Conservation (phyloP, 2,113 vertebrate genomes). For the Pygathrix nemaeus region DNA sequence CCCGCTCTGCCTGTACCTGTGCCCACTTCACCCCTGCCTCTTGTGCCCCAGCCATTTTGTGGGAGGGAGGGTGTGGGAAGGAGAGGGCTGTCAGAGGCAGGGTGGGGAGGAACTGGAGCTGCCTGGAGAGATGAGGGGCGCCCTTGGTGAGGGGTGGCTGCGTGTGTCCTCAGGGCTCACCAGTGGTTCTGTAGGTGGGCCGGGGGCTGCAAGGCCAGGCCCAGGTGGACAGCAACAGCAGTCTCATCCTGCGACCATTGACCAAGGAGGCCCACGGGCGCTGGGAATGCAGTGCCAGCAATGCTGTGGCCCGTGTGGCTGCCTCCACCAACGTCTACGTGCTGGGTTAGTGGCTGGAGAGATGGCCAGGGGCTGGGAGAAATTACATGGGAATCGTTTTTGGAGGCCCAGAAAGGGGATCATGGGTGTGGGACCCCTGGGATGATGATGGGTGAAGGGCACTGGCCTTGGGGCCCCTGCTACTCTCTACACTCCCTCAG, state of each 20-base stretch:
- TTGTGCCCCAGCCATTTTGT: not conserved
- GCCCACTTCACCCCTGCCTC: not conserved
- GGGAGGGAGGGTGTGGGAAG: not conserved
- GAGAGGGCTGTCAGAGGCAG: not conserved
- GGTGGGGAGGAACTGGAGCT: not conserved
- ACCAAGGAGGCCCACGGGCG: conserved; percentile 93
- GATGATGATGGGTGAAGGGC: not conserved
- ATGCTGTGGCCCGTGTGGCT: conserved; percentile 90
- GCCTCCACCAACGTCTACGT: conserved; percentile 89
- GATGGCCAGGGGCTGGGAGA: not conserved
- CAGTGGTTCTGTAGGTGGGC: conserved; percentile 85
- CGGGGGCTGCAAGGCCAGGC: conserved; percentile 79
- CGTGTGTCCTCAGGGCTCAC: conserved; percentile 57
- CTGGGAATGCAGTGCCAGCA: conserved; percentile 93
- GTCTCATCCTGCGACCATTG: conserved; percentile 90
- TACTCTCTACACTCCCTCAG: not conserved
- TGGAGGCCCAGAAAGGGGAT: not conserved
- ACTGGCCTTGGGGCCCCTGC: not conserved
- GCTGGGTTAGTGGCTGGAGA: conserved; percentile 85
- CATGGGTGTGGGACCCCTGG: not conserved
- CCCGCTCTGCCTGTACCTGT: accelerated
- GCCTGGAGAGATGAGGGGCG: not conserved
- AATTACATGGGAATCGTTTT: not conserved
- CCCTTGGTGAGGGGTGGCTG: conserved; percentile 66
- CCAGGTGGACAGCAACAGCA: conserved; percentile 88